phyloP scores from a whole-genome alignment of 2,797 vertebrate genomes.

The Helicolenus hilgendorfi region DNA sequence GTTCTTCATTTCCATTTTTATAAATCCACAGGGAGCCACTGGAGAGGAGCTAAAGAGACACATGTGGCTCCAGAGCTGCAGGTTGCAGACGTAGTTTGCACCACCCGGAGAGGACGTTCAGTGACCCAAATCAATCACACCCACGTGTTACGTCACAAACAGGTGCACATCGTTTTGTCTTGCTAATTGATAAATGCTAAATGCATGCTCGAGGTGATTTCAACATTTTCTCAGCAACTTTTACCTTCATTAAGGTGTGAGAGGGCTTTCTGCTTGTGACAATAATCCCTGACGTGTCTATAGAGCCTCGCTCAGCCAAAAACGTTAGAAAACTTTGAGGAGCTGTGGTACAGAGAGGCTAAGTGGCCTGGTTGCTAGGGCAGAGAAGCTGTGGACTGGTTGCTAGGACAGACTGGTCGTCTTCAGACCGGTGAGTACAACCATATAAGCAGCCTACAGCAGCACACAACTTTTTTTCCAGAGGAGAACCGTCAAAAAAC shows the following conservation, averaged over 20 bases:
- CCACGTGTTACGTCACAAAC: neutral
- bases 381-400: neutral
- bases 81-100: neutral
- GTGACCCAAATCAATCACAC: neutral
- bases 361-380: neutral
- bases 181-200: neutral
- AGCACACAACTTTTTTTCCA: neutral
- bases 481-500: neutral
- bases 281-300: neutral
- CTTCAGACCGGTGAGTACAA: neutral
- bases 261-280: neutral
- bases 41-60: no score
- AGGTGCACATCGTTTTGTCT: neutral
- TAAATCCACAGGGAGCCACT: no score
- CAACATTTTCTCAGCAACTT: neutral
- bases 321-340: neutral
- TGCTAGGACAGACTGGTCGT: neutral
- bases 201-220: neutral
- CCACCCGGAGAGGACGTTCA: neutral
- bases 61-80: rapidly evolving
- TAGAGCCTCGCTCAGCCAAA: neutral
- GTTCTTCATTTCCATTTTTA: no score
- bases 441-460: neutral
- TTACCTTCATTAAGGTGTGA: neutral
- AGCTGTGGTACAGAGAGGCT: no score